Base-by-base conservation (phyloP, 2,113 vertebrate genomes). In the Camelus dromedarius region DNA sequence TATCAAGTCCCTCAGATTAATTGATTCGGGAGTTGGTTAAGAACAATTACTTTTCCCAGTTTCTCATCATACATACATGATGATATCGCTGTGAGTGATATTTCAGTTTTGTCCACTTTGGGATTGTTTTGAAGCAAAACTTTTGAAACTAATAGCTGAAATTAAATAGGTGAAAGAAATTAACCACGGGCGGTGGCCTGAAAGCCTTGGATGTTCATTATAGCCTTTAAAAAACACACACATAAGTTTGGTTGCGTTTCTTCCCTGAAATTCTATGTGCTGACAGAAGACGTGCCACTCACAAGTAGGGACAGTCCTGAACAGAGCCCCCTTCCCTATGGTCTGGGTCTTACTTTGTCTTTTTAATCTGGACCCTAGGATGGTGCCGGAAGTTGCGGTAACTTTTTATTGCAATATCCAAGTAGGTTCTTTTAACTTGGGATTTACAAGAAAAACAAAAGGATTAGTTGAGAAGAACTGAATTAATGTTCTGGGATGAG, bases 151-250 rank as follows among this genome's bases (percentile, higher is more conserved):
- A 75, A 72, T 77, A 50, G n/a, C 30, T 92, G 50, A 80, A 76
- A 80, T 96, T 81, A 81, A 96, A 38, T 64, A 73, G 56, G 22
- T 62, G 28, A 96, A 69, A 60, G 60, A 77, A 86, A 76, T 94
- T 22, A 72, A 79, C 76, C 56, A 30, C 15, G 1, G 10, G 3
- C 24, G 42, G 14, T 24, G 54, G 46, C 3, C 5, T 42, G 32
- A 32, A 69, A 50, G 69, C 13, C 14, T 77, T 50, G 14, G 8
- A 28, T 83, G 32, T 20, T 93, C 16, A 88, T 24, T 54, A 56
- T 22, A 69, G 18, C 1, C 22, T 82, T 89, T 72, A 4, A 54
- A 85, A 52, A 87, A 26, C 6, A 32, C 18, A 16, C 14, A 77
- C 0, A 0, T 58, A 58, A 54, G 50, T 73, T 50, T 60, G n/a